These are phyloP conservation scores for Pelagia noctiluca DNA, from an alignment of 30 jellyfish, hydroid and myxozoan species.

Conservation along the genomic window DNA sequence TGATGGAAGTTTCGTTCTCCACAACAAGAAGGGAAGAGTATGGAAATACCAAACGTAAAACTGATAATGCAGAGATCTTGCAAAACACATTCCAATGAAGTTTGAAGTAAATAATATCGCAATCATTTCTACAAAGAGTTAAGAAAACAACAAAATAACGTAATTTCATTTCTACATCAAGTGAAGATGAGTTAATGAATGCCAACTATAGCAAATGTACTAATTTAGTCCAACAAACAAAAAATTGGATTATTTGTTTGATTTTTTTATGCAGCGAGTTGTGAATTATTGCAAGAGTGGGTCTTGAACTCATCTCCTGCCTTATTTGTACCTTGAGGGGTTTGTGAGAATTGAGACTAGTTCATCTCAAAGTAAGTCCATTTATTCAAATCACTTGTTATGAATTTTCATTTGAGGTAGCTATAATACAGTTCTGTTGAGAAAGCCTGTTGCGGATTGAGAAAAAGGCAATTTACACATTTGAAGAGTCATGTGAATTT, in stretches of 20 bases:
- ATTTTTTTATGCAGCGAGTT: neutral
- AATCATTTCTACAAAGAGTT: constrained; percentile 35
- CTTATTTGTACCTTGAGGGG: no score
- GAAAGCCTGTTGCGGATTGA: no score
- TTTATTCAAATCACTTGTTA: no score
- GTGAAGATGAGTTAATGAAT: neutral
- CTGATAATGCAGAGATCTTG: constrained; percentile 95
- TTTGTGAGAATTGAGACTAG: no score
- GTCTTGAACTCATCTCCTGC: no score
- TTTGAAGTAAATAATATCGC: constrained; percentile 77
- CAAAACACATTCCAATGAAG: constrained; percentile 89
- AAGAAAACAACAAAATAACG: neutral
- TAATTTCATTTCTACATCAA: neutral
- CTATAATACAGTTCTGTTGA: no score
- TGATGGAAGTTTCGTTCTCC: constrained; percentile 79
- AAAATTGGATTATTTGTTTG: neutral
- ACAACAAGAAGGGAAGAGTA: constrained; percentile 86
- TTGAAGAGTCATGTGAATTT: no score
- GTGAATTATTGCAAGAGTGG: neutral
- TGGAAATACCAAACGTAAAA: constrained; percentile 97
- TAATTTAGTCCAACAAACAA: neutral
- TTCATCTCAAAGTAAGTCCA: no score
- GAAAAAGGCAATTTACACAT: no score
- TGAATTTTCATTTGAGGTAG: no score
- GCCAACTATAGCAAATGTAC: no score